These are phyloP conservation scores for Aromia moschata DNA, from an alignment of 2,888 invertebrate species.

Conservation along the genomic window DNA sequence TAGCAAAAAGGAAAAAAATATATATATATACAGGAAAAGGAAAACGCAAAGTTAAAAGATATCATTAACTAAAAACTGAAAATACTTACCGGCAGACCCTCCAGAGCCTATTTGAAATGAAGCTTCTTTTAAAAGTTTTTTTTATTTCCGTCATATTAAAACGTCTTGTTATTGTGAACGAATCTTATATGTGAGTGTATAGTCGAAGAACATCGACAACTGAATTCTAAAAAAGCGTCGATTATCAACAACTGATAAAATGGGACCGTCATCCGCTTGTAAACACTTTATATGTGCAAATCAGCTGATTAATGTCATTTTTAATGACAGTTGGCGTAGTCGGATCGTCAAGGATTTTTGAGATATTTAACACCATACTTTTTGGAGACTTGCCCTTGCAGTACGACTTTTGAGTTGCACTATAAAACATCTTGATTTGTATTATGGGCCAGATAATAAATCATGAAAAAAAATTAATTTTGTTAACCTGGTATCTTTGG, in stretches of 20 bases:
- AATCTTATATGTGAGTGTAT: too few relatives aligned
- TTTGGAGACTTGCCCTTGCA: too few relatives aligned
- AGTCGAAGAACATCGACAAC: too few relatives aligned
- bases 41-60: too few relatives aligned
- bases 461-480: too few relatives aligned
- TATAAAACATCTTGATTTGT: too few relatives aligned
- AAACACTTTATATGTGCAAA: not conserved
- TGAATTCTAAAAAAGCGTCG: not conserved
- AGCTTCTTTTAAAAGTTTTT: slow-evolving; percentile 68
- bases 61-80: slow-evolving; percentile 3
- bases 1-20: too few relatives aligned
- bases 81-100: slow-evolving; percentile 79
- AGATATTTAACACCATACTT: too few relatives aligned
- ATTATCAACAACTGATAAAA: not conserved
- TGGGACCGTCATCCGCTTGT: not conserved
- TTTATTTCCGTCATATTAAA: slow-evolving; percentile 44
- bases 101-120: slow-evolving; percentile 87
- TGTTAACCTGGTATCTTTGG: too few relatives aligned
- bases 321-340: not conserved
- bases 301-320: not conserved
- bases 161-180: not conserved
- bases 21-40: too few relatives aligned
- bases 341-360: not conserved
- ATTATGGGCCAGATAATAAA: too few relatives aligned
- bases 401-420: too few relatives aligned